Percentiles rank a stretch among this genome's conserved stretches.
These are phyloP conservation scores for Pygathrix nemaeus DNA, from an alignment of 2,113 vertebrate species.

Conservation along the genomic window DNA sequence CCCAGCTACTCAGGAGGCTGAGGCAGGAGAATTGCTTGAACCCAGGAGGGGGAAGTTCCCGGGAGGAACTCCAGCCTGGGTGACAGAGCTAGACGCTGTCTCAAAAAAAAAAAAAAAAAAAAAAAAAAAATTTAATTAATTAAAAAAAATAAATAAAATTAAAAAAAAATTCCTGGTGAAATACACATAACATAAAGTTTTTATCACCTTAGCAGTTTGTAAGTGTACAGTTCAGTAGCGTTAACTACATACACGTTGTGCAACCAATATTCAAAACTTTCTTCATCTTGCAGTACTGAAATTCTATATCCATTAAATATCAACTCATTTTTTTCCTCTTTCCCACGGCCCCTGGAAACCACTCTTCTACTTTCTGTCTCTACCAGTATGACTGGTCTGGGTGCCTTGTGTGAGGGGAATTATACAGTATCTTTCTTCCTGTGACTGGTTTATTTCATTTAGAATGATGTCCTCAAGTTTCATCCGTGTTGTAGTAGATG, in stretches of 20 bases:
- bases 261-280: background rate
- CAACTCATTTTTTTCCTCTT: accelerated
- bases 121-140: too few relatives aligned
- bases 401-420: background rate
- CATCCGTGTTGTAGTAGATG: background rate
- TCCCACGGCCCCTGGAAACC: accelerated
- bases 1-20: too few relatives aligned
- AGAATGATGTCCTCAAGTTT: background rate
- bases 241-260: background rate
- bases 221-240: background rate
- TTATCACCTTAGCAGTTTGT: background rate
- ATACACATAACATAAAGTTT: background rate
- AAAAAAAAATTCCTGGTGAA: background rate
- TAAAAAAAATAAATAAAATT: background rate
- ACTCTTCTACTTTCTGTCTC: background rate
- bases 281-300: background rate
- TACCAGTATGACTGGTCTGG: background rate
- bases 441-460: background rate
- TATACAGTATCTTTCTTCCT: background rate
- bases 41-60: too few relatives aligned
- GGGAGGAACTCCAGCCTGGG: too few relatives aligned
- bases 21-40: too few relatives aligned
- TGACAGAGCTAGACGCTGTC: too few relatives aligned
- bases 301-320: background rate
- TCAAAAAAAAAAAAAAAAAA: too few relatives aligned